phyloP scores from a whole-genome alignment of 2,888 invertebrate genomes.

The Drosophila lutescens region DNA sequence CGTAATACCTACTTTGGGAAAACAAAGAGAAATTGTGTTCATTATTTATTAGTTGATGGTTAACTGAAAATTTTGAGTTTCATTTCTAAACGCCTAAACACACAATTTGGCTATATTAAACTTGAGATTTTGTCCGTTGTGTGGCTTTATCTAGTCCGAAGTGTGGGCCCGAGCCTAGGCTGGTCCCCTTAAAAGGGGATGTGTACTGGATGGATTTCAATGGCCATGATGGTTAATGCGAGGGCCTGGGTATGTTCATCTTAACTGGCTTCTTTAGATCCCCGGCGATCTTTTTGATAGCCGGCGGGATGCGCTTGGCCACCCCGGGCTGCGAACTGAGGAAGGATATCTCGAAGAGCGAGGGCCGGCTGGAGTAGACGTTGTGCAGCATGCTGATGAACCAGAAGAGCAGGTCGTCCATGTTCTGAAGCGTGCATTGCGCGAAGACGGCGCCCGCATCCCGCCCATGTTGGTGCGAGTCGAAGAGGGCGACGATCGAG shows the following conservation, averaged over 20 bases:
- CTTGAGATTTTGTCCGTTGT: slow-evolving; percentile 4
- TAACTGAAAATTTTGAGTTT: slow-evolving; percentile 26
- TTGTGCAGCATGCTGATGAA: slow-evolving; percentile 77
- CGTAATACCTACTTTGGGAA: too few species aligned
- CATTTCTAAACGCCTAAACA: neutral
- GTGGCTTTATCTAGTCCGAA: neutral
- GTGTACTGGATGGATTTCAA: neutral
- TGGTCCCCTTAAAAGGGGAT: neutral
- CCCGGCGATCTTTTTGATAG: slow-evolving; percentile 66
- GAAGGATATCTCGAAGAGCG: slow-evolving; percentile 79
- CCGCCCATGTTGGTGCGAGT: slow-evolving; percentile 80
- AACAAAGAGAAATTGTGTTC: slow-evolving; percentile 14
- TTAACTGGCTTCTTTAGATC: slow-evolving; percentile 62
- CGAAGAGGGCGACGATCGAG: slow-evolving; percentile 75
- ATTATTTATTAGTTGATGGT: slow-evolving; percentile 44
- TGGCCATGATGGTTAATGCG: neutral
- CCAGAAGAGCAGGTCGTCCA: slow-evolving; percentile 75
- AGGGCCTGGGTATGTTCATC: slow-evolving; percentile 9
- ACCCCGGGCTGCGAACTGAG: slow-evolving; percentile 72
- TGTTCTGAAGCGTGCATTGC: slow-evolving; percentile 65
- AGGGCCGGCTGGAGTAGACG: slow-evolving; percentile 76
- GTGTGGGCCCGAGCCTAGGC: neutral
- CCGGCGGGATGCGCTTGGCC: slow-evolving; percentile 69
- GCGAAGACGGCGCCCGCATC: slow-evolving; percentile 79
- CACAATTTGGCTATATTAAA: neutral